Conservation (phyloP, 2,113 vertebrate genomes). For the Bucco capensis region DNA sequence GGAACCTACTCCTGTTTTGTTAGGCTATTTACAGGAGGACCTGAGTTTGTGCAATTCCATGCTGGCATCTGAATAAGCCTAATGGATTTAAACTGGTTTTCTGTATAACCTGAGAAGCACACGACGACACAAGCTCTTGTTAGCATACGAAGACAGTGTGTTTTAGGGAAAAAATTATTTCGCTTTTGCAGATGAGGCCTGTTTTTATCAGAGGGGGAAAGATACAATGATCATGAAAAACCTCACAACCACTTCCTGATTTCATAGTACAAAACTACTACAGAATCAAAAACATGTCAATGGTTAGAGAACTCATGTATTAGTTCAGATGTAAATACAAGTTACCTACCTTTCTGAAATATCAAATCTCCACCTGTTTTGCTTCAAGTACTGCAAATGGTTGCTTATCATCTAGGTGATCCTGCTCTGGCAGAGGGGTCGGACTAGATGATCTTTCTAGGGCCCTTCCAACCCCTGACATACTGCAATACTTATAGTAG, state of each 20-base stretch:
- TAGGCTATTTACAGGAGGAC: not conserved
- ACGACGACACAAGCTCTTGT: fast-evolving
- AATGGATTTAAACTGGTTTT: not conserved
- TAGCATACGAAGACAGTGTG: not conserved
- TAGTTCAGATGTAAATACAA: not conserved
- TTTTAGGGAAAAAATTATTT: not conserved
- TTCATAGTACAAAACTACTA: not conserved
- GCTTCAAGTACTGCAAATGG: not conserved
- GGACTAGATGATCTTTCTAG: too few relatives aligned
- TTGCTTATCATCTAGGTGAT: too few relatives aligned
- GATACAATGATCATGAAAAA: not conserved
- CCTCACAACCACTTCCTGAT: not conserved
- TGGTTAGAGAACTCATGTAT: not conserved
- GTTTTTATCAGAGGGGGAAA: not conserved
- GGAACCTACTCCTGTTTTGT: not conserved
- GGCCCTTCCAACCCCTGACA: too few relatives aligned
- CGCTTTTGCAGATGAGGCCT: not conserved
- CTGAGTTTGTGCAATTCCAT: not conserved
- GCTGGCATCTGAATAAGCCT: not conserved
- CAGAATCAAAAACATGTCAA: not conserved
- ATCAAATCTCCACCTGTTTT: not conserved
- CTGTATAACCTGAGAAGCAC: not conserved
- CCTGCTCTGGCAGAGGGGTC: too few relatives aligned
- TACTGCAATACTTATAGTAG: too few relatives aligned
- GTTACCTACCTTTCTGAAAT: not conserved